Percentiles rank a stretch among this genome's conserved stretches.
These are phyloP conservation scores for Hirudinaria manillensis DNA, from an alignment of 2,888 invertebrate species.

Conservation along the genomic window DNA sequence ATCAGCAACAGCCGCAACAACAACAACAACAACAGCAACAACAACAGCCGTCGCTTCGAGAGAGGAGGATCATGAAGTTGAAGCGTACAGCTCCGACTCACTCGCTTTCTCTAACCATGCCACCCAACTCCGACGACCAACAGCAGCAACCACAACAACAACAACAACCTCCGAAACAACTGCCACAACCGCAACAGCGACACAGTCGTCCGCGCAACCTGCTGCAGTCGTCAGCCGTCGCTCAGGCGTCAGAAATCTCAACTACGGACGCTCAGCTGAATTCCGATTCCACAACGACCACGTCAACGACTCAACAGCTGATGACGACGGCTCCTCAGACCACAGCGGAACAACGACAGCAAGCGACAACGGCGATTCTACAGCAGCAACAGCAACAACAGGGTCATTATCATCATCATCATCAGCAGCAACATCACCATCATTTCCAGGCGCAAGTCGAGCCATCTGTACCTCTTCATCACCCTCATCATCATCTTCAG, in stretches of 20 bases:
- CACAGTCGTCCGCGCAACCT: constrained; percentile 7
- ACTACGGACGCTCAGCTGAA: background rate
- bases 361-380: background rate
- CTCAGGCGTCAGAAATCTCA: background rate
- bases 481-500: background rate
- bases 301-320: background rate
- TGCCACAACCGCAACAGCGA: constrained; percentile 9
- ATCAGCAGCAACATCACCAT: constrained; percentile 2
- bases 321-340: background rate
- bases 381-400: background rate
- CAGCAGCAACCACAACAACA: background rate
- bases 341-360: background rate
- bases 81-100: background rate
- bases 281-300: background rate
- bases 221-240: background rate
- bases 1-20: background rate
- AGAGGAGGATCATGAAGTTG: background rate
- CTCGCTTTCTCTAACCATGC: background rate
- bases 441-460: background rate
- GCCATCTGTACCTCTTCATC: background rate
- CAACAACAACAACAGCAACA: background rate
- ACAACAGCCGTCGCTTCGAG: background rate
- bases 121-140: background rate
- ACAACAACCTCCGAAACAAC: background rate
- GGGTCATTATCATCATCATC: background rate